Percentiles rank a stretch among this genome's conserved stretches.
phyloP scores from a whole-genome alignment of 1,140 invertebrate species.

The Anastrepha ludens region DNA sequence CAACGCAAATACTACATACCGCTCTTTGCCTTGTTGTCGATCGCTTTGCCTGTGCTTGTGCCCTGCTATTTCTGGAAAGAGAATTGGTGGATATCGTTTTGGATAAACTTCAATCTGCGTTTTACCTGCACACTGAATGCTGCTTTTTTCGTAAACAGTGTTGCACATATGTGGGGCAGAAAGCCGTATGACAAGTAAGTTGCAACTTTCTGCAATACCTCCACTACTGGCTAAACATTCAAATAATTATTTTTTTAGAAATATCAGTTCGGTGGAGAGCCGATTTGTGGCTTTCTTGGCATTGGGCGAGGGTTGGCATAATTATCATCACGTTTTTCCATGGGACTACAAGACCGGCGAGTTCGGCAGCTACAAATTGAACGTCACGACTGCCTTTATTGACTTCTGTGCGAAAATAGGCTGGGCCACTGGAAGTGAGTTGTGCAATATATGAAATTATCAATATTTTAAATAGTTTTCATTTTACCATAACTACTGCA shows the following conservation, averaged over 20 bases:
- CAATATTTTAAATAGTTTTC: no score
- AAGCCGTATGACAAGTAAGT: conserved; percentile 91
- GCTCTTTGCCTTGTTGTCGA: conserved; percentile 84
- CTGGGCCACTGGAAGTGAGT: conserved; percentile 84
- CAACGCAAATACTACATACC: conserved; percentile 87
- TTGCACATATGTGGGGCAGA: conserved; percentile 92
- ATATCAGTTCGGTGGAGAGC: conserved; percentile 85
- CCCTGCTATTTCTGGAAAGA: conserved; percentile 92
- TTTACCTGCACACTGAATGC: conserved; percentile 91
- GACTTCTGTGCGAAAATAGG: conserved; percentile 83
- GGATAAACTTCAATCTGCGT: conserved; percentile 87
- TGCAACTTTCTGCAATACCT: background rate
- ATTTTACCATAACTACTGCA: no score
- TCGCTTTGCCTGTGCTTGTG: conserved; percentile 85
- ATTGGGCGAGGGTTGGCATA: conserved; percentile 92
- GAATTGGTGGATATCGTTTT: conserved; percentile 84
- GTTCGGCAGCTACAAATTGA: conserved; percentile 80
- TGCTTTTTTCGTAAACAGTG: conserved; percentile 95
- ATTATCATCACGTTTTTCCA: conserved; percentile 92
- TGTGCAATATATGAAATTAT: background rate
- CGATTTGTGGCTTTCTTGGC: conserved; percentile 81
- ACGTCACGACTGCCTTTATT: conserved; percentile 84
- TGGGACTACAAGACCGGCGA: conserved; percentile 92
- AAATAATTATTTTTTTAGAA: conserved; percentile 73
- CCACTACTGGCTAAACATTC: background rate